phyloP scores from a whole-genome alignment of 2,797 vertebrate genomes.

The Paramormyrops hopkinsi region DNA sequence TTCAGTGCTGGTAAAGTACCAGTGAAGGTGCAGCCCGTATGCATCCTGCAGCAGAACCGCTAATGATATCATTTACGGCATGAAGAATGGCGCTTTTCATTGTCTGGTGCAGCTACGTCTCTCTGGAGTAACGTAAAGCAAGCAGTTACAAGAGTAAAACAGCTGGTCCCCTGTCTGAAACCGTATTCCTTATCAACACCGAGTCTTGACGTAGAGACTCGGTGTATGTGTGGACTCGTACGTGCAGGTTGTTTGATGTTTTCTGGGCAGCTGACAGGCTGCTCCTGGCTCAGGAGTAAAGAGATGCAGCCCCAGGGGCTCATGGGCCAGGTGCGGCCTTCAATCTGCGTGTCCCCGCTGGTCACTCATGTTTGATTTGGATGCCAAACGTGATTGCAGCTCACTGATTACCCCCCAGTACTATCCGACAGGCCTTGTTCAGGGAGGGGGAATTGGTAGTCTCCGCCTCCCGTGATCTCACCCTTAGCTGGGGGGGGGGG shows the following conservation, averaged over 20 bases:
- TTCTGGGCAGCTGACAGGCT: neutral
- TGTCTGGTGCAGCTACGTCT: neutral
- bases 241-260: neutral
- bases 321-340: neutral
- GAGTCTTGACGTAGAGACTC: neutral
- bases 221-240: neutral
- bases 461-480: neutral
- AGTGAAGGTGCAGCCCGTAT: neutral
- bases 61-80: neutral
- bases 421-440: neutral
- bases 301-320: neutral
- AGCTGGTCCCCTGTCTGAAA: neutral
- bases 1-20: neutral
- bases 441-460: neutral
- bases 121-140: neutral
- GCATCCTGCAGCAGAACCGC: neutral
- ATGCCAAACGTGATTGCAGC: neutral
- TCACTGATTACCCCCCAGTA: neutral
- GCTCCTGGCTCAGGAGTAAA: neutral
- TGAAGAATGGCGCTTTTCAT: neutral
- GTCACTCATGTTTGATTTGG: neutral
- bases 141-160: neutral
- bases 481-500: neutral
- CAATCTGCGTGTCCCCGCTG: neutral
- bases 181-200: neutral